Percentiles rank a stretch among this genome's conserved stretches.
Evolutionary conservation across 2,888 invertebrate species (phyloP).

Genomic region (Octodonta nipae): DNA sequence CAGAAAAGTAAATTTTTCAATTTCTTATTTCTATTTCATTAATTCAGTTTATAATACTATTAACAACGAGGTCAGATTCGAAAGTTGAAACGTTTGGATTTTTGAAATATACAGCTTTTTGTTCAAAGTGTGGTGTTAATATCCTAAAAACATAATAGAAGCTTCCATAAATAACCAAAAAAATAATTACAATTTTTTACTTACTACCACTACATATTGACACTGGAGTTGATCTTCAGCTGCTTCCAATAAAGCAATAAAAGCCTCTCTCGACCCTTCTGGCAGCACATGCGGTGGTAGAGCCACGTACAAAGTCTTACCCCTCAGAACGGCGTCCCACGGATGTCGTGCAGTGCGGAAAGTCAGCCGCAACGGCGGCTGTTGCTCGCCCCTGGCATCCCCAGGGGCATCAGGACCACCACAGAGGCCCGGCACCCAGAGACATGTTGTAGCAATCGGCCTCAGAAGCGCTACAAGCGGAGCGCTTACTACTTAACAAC

Average conservation of each 20-base stretch:
- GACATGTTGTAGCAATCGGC: slow-evolving; percentile 67
- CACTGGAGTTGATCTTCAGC: slow-evolving; percentile 86
- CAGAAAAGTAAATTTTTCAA: too few relatives aligned
- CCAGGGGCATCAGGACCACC: slow-evolving; percentile 99
- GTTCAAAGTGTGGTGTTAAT: too few relatives aligned
- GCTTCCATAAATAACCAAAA: too few relatives aligned
- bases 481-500: slow-evolving; percentile 41
- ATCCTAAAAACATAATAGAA: too few relatives aligned
- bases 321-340: slow-evolving; percentile 41
- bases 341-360: slow-evolving; percentile 37
- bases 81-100: too few relatives aligned
- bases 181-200: too few relatives aligned
- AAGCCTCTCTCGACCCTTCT: slow-evolving; percentile 88
- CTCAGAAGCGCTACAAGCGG: slow-evolving; percentile 56
- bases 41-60: too few relatives aligned
- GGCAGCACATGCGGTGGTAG: slow-evolving; percentile 75
- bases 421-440: slow-evolving; percentile 99
- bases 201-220: slow-evolving; percentile 58
- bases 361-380: slow-evolving; percentile 31
- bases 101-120: too few relatives aligned
- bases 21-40: too few relatives aligned
- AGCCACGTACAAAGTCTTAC: slow-evolving; percentile 73
- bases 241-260: slow-evolving; percentile 85
- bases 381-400: slow-evolving; percentile 55
- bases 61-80: too few relatives aligned